Percentiles rank a stretch among this genome's conserved stretches.
phyloP scores from a whole-genome alignment of 2,113 vertebrate species.

The Tupaia chinensis region DNA sequence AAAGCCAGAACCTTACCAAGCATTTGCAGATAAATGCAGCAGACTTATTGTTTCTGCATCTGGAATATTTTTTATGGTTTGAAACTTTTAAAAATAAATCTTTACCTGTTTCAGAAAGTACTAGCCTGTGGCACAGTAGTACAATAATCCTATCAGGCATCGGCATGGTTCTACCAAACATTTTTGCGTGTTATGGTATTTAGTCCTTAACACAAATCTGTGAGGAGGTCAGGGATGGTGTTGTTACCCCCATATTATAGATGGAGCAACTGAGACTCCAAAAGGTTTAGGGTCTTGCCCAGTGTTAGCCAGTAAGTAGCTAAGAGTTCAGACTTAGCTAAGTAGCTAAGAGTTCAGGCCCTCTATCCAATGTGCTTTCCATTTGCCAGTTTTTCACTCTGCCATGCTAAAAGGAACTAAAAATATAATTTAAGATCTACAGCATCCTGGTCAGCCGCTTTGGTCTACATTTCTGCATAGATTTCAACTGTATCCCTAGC shows the following conservation, averaged over 20 bases:
- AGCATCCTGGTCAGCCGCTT: background rate
- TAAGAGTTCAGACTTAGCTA: background rate
- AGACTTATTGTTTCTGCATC: conserved; percentile 95
- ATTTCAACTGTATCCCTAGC: background rate
- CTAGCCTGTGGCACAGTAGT: background rate
- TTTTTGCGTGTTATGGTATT: background rate
- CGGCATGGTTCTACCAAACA: background rate
- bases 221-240: background rate
- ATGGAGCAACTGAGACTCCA: background rate
- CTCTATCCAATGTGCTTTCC: background rate
- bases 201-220: background rate
- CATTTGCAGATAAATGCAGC: conserved; percentile 97
- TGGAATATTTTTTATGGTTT: conserved; percentile 98
- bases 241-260: background rate
- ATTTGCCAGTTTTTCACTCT: background rate
- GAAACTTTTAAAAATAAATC: conserved; percentile 72
- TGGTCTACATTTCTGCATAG: background rate
- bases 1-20: conserved; percentile 96
- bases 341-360: background rate
- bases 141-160: background rate
- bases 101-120: conserved; percentile 63
- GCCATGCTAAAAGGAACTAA: background rate
- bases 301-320: background rate
- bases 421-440: background rate
- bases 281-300: background rate